Conservation (phyloP, 2,888 invertebrate genomes). For the Torymus texanus region DNA sequence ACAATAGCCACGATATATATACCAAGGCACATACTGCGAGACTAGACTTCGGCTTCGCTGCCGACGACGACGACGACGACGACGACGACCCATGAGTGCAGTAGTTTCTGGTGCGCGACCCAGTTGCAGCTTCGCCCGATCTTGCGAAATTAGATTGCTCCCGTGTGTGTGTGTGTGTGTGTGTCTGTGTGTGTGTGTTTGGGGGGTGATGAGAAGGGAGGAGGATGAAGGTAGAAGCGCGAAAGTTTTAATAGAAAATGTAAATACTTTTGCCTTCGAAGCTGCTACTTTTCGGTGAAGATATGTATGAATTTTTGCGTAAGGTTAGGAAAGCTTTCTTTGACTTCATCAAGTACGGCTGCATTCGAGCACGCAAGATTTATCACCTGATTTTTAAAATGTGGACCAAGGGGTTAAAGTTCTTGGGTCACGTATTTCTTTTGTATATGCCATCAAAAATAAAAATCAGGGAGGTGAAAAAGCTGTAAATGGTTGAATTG, state of each 20-base stretch:
- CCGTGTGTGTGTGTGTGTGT: not conserved
- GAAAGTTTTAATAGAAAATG: slow-evolving; percentile 51
- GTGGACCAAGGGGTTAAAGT: too few relatives aligned
- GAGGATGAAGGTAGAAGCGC: not conserved
- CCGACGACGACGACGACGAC: too few relatives aligned
- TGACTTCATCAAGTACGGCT: slow-evolving; percentile 5
- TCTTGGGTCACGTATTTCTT: too few relatives aligned
- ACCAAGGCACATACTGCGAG: too few relatives aligned
- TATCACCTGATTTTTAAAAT: not conserved
- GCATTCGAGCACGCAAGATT: not conserved
- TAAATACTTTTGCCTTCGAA: slow-evolving; percentile 39
- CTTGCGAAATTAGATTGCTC: not conserved
- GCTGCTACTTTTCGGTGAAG: slow-evolving; percentile 4
- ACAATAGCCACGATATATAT: slow-evolving; percentile 14
- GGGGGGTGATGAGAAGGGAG: not conserved
- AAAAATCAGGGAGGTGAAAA: too few relatives aligned
- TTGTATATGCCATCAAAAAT: too few relatives aligned
- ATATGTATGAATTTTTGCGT: slow-evolving; percentile 31
- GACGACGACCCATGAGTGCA: too few relatives aligned
- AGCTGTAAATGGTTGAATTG: too few relatives aligned
- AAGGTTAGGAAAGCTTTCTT: slow-evolving; percentile 5
- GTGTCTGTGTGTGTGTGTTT: not conserved
- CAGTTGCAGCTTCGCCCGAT: slow-evolving; percentile 20
- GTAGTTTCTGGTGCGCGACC: slow-evolving; percentile 22
- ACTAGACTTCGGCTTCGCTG: too few relatives aligned